Evolutionary conservation across 2,113 vertebrate genomes (phyloP).

Genomic region (Caloenas nicobarica): DNA sequence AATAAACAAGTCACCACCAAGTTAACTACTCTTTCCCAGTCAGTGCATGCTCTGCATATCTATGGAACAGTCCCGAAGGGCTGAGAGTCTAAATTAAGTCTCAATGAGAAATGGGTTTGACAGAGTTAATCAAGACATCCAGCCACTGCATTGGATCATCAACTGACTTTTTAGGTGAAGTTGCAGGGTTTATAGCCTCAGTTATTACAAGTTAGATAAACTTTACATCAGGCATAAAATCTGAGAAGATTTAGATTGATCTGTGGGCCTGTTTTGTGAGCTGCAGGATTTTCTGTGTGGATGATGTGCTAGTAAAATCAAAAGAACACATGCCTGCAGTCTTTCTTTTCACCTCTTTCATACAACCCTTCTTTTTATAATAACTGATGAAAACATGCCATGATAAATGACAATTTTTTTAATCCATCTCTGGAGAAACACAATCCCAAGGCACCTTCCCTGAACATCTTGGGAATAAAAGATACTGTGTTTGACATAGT

Average conservation of each 20-base stretch:
- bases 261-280: not conserved
- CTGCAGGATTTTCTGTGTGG: not conserved
- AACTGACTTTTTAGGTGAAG: not conserved
- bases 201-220: not conserved
- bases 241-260: not conserved
- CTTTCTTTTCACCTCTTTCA: not conserved
- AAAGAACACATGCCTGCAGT: constrained; percentile 10
- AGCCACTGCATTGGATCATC: not conserved
- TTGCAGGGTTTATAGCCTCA: not conserved
- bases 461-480: constrained; percentile 9
- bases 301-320: not conserved
- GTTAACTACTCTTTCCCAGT: not conserved
- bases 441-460: not conserved
- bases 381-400: not conserved
- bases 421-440: not conserved
- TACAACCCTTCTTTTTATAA: not conserved
- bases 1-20: not conserved
- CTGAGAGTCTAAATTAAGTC: not conserved
- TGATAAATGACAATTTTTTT: not conserved
- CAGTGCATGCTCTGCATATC: not conserved
- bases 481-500: not conserved
- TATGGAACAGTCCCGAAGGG: not conserved
- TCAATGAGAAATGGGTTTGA: not conserved
- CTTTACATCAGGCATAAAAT: not conserved
- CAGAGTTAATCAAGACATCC: not conserved